Conservation (phyloP, 2,113 vertebrate species). For the Anguilla rostrata region DNA sequence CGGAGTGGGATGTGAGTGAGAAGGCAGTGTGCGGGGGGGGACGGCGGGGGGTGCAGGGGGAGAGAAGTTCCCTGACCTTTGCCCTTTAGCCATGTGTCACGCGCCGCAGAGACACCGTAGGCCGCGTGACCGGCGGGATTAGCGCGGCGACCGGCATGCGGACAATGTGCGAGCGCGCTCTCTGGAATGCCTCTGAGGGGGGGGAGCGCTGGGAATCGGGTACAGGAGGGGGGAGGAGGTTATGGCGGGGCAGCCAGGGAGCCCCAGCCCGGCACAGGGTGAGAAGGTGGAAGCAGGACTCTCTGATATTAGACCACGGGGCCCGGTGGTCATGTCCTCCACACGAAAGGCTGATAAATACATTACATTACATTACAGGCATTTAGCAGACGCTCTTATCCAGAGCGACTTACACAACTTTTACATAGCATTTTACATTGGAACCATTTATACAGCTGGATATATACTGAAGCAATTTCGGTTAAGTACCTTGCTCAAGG, state of each 20-base stretch:
- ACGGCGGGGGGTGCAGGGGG: background rate
- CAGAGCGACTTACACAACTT: too few relatives aligned
- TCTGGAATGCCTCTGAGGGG: background rate
- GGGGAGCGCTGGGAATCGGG: too few relatives aligned
- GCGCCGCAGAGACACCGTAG: background rate
- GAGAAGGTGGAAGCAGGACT: constrained; percentile 11
- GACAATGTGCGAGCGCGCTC: background rate
- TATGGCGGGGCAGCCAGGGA: too few relatives aligned
- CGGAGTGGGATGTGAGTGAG: background rate
- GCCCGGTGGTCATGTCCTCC: background rate
- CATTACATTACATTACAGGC: too few relatives aligned
- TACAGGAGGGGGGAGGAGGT: background rate
- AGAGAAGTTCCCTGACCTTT: background rate
- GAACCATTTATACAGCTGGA: too few relatives aligned
- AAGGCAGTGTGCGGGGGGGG: background rate
- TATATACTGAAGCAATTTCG: too few relatives aligned
- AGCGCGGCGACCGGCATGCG: background rate
- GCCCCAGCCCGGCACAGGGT: background rate
- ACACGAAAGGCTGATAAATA: background rate
- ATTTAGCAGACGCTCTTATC: too few relatives aligned
- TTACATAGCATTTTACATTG: too few relatives aligned
- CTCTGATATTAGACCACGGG: constrained; percentile 18
- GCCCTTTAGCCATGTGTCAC: background rate
- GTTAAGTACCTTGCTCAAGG: too few relatives aligned
- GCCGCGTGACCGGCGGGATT: background rate